Evolutionary conservation across 1,140 invertebrate species (phyloP).

Genomic region (Trichoplusia ni): DNA sequence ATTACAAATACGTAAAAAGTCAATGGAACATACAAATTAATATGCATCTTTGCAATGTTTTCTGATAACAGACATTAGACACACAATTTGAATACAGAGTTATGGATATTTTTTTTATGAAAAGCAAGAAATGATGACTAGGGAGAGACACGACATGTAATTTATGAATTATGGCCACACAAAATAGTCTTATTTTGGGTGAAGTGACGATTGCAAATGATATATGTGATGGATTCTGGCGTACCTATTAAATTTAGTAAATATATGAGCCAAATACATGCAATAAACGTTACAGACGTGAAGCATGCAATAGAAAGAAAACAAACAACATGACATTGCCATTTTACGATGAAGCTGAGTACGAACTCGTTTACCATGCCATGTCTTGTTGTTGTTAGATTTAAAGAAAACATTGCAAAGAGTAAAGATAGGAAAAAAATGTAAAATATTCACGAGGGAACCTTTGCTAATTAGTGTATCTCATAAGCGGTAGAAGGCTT

Average conservation of each 20-base stretch:
- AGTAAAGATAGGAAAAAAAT: constrained; percentile 55
- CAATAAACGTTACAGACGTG: constrained; percentile 44
- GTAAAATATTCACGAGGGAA: constrained; percentile 46
- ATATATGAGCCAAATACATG: constrained; percentile 41
- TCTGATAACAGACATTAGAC: constrained; percentile 41
- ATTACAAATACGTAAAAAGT: not conserved
- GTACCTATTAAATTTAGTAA: constrained; percentile 39
- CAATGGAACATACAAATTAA: constrained; percentile 3
- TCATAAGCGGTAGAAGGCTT: not conserved
- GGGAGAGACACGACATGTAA: constrained; percentile 6
- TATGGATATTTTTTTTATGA: constrained; percentile 23
- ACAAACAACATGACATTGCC: constrained; percentile 48
- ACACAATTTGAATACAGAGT: constrained; percentile 3
- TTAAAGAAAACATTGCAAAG: constrained; percentile 80
- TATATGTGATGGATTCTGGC: constrained; percentile 49
- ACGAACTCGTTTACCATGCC: constrained; percentile 24
- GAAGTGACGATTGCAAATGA: constrained; percentile 46
- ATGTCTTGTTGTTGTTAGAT: constrained; percentile 43
- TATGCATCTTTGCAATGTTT: constrained; percentile 75
- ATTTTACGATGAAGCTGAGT: constrained; percentile 6
- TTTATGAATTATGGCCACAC: constrained; percentile 64
- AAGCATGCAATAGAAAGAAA: constrained; percentile 56
- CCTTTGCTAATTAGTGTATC: constrained; percentile 25
- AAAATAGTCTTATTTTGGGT: constrained; percentile 65
- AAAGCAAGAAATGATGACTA: constrained; percentile 22